Conservation (phyloP, 2,797 vertebrate genomes). For the Vireo griseus region DNA sequence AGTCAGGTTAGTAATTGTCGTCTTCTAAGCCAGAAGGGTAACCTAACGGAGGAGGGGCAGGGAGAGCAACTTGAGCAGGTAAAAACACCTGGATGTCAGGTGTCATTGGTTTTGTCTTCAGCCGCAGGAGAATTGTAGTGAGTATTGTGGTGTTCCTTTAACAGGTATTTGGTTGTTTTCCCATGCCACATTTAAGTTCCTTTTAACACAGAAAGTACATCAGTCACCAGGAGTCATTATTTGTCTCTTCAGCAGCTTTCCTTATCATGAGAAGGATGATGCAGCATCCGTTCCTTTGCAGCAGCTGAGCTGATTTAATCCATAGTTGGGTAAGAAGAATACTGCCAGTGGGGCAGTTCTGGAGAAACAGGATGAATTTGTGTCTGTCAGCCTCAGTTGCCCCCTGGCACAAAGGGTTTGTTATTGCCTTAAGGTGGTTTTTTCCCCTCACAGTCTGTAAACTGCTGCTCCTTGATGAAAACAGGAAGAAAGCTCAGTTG, state of each 20-base stretch:
- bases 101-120: background rate
- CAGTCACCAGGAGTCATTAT: background rate
- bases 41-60: background rate
- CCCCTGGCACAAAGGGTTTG: background rate
- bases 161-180: background rate
- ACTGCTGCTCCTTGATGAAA: background rate
- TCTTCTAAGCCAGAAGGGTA: background rate
- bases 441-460: background rate
- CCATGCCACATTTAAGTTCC: background rate
- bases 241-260: background rate
- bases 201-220: background rate
- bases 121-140: background rate
- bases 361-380: background rate
- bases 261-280: background rate
- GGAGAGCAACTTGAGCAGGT: background rate
- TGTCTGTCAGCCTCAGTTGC: background rate
- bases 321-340: background rate
- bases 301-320: background rate
- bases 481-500: background rate
- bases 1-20: background rate
- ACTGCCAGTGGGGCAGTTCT: background rate
- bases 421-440: background rate
- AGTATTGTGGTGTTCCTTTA: background rate
- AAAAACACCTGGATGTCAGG: background rate
- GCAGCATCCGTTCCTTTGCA: background rate